phyloP scores from a whole-genome alignment of 2,888 invertebrate genomes.

The Acronicta leporina region DNA sequence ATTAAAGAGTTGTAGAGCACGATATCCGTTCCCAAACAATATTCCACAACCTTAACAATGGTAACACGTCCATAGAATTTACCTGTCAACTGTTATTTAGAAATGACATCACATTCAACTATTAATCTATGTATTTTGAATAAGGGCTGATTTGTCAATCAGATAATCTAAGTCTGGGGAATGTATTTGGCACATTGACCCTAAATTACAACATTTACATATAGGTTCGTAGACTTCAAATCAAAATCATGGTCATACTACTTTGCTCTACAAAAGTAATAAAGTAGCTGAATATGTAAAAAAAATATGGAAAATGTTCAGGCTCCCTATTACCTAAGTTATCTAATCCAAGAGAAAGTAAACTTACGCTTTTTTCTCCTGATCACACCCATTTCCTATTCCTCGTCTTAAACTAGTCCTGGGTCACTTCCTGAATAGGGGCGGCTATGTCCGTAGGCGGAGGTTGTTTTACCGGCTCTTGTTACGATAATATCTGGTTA shows the following conservation, averaged over 20 bases:
- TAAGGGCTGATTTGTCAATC: too few species aligned
- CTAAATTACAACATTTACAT: too few species aligned
- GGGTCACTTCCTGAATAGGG: constrained; percentile 70
- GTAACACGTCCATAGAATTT: constrained; percentile 33
- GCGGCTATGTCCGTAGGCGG: constrained; percentile 62
- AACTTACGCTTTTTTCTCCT: constrained; percentile 87
- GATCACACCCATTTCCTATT: constrained; percentile 86
- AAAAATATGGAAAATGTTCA: constrained; percentile 7
- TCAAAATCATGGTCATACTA: neutral
- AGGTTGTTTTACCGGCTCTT: constrained; percentile 65
- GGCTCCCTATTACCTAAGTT: constrained; percentile 4
- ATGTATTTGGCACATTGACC: too few species aligned
- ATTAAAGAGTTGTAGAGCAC: constrained; percentile 50
- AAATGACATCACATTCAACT: too few species aligned
- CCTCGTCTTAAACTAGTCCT: constrained; percentile 68
- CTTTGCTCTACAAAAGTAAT: constrained; percentile 13
- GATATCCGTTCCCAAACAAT: constrained; percentile 60
- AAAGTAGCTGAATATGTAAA: constrained; percentile 6
- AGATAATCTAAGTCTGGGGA: too few species aligned
- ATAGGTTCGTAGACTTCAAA: neutral
- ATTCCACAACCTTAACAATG: constrained; percentile 49
- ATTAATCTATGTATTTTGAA: too few species aligned
- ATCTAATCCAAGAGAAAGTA: constrained; percentile 65
- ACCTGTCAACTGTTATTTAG: constrained; percentile 14
- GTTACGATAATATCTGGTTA: constrained; percentile 66